phyloP scores from a whole-genome alignment of 2,888 invertebrate genomes.

The Xestia xanthographa region DNA sequence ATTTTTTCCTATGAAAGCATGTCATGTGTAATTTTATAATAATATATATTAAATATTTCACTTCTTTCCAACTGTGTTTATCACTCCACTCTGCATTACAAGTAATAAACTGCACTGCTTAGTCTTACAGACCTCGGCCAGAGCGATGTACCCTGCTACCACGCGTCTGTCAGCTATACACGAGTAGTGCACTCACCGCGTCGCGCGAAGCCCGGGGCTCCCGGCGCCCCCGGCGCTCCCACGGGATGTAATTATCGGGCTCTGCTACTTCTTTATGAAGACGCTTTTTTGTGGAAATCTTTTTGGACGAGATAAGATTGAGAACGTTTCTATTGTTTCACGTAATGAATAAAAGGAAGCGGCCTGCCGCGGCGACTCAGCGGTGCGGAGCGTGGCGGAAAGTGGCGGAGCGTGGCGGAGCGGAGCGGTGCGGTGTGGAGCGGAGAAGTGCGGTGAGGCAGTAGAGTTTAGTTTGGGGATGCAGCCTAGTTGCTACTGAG shows the following conservation, averaged over 20 bases:
- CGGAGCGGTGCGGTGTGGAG: background rate
- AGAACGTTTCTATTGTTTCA: constrained; percentile 67
- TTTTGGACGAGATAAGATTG: constrained; percentile 71
- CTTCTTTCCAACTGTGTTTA: no score
- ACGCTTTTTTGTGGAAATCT: constrained; percentile 67
- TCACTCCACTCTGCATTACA: no score
- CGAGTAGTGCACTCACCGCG: background rate
- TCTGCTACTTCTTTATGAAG: constrained; percentile 65
- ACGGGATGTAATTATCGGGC: constrained; percentile 70
- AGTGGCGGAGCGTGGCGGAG: background rate
- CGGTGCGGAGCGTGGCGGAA: background rate
- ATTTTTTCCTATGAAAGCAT: no score
- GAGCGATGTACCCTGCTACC: no score
- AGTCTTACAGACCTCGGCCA: background rate
- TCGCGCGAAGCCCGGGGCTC: background rate
- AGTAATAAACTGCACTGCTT: no score
- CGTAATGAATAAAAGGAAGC: constrained; percentile 67
- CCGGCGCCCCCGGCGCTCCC: constrained; percentile 34
- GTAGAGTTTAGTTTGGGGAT: background rate
- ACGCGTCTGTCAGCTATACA: background rate
- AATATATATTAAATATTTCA: no score
- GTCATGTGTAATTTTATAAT: no score
- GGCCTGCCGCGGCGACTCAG: background rate
- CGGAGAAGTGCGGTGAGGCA: background rate
- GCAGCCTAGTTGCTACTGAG: background rate